Percentiles rank a stretch among this genome's conserved stretches.
phyloP scores from a whole-genome alignment of 2,797 vertebrate genomes.

The Simalia tracyae region DNA sequence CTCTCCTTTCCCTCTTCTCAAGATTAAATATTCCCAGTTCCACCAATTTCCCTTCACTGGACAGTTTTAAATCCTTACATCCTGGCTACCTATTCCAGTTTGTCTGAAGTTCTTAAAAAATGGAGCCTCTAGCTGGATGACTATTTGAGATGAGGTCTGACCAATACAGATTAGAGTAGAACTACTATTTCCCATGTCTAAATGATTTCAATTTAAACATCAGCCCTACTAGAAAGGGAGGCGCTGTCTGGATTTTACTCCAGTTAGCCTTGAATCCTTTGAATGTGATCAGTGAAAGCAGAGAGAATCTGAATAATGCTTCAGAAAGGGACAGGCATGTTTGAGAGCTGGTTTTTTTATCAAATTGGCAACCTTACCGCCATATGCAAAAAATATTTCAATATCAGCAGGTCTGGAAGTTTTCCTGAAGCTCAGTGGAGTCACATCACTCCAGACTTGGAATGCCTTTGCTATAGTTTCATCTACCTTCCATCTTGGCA shows the following conservation, averaged over 20 bases:
- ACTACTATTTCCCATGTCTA: neutral
- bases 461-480: conserved; percentile 69
- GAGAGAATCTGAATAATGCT: neutral
- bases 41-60: neutral
- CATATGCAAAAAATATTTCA: conserved; percentile 64
- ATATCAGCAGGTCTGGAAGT: conserved; percentile 53
- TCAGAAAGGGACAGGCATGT: neutral
- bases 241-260: neutral
- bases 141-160: neutral
- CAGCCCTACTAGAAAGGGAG: neutral
- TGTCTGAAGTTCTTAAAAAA: neutral
- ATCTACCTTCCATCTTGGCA: conserved; percentile 47
- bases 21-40: neutral
- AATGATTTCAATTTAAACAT: neutral
- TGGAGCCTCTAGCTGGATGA: neutral
- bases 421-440: conserved; percentile 67
- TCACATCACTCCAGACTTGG: conserved; percentile 71
- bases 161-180: neutral
- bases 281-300: neutral
- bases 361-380: conserved; percentile 61
- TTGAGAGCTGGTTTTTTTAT: neutral
- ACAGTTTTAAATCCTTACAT: neutral
- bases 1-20: neutral
- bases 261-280: neutral
- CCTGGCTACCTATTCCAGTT: neutral